These are phyloP conservation scores for Calcarius lapponicus DNA, from an alignment of 2,797 vertebrate genomes.

Conservation along the genomic window DNA sequence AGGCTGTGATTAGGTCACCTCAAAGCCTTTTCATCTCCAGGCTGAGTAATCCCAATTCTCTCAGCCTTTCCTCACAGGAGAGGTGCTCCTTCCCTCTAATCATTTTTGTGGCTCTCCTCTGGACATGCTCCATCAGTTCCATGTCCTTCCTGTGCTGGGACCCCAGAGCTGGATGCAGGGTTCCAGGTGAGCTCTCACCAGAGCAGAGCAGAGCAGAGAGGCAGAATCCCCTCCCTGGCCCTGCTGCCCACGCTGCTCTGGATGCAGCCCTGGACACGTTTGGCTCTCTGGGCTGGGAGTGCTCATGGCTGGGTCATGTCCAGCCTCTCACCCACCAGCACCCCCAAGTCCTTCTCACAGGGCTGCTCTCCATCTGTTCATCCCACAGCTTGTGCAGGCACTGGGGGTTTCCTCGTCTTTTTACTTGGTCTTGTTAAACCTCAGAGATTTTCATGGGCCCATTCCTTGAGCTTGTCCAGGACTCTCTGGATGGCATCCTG, in stretches of 20 bases:
- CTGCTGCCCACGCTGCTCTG: neutral
- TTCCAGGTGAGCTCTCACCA: accelerated
- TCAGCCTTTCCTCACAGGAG: neutral
- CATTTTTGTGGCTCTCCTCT: accelerated
- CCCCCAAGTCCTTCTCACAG: accelerated
- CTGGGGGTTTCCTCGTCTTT: accelerated
- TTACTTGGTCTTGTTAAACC: neutral
- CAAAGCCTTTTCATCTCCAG: neutral
- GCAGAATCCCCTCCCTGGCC: accelerated
- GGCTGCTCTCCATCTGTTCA: neutral
- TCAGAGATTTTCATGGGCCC: neutral
- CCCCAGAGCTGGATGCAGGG: accelerated
- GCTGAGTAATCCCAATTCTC: neutral
- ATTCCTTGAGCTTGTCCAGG: accelerated
- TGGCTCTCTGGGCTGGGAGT: neutral
- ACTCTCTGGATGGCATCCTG: neutral
- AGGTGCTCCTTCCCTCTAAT: neutral
- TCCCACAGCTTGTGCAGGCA: neutral
- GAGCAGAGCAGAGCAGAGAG: neutral
- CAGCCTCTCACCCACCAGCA: accelerated
- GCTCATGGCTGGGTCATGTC: accelerated
- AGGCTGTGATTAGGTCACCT: accelerated
- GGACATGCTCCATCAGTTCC: accelerated
- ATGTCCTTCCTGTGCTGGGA: neutral
- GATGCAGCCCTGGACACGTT: accelerated